Base-by-base conservation (phyloP, 2,113 vertebrate species). In the Rhinogobius similis region DNA sequence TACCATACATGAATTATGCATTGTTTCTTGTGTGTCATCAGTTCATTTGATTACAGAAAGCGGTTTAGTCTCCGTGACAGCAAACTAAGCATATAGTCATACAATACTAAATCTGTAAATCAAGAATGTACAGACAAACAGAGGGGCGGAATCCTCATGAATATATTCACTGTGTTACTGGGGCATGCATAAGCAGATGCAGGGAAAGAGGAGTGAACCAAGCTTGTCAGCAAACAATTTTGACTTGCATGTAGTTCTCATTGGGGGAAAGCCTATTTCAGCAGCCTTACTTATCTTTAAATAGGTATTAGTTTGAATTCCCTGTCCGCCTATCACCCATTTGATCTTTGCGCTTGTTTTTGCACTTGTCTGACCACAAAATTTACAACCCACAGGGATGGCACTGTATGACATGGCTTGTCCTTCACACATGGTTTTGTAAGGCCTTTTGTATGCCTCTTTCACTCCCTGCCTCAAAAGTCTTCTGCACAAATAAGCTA, bases 381-480 rank as follows among this genome's bases (percentile, higher is more conserved):
- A 71, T 10, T 70, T 72, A 85, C 76, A 69, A 70, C 56, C 10
- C 61, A 59, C 70, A 73, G 63, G 70, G 75, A 77, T 70, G 76
- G 75, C 73, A 75, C 74, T 53, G 67, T 23, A 64, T 63, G 64
- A 85, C 72, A 52, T 52, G 32, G 24, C 67, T 21, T 62, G 79
- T 83, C 86, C 82, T 84, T 88, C 86, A 86, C 81, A 85, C 71
- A 74, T 68, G 70, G 46, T 43, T 70, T 58, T 76, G 77, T 67
- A 27, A 68, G 70, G 69, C 53, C 67, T 73, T 77, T 18, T 72
- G 55, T 79, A 14, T 56, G 16, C 26, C 38, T 24, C 21, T 62
- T 63, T 63, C 21, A 38, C 61, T 41, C 32, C 21, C 27, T 38
- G 27, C 58, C n/a, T 41, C 38, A 63, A 63, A 74, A 44, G 46